Evolutionary conservation across 2,113 vertebrate species (phyloP).

Genomic region (Elephas maximus): DNA sequence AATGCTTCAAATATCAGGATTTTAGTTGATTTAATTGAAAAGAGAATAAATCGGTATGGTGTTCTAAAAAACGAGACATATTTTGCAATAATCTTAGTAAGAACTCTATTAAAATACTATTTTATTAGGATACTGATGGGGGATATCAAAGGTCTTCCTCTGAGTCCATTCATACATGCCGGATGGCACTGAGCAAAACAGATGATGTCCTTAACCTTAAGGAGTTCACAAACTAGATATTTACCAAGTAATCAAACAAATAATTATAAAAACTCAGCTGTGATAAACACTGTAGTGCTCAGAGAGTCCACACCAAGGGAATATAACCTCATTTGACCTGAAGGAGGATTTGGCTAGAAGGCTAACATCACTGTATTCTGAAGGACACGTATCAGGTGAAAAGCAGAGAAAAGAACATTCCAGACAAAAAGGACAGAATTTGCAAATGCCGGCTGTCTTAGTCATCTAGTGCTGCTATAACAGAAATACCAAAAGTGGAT

Average conservation of each 20-base stretch:
- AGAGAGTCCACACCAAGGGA: conserved; percentile 32
- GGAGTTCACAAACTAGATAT: conserved; percentile 57
- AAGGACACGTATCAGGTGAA: conserved; percentile 19
- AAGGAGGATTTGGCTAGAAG: conserved; percentile 37
- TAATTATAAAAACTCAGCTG: conserved; percentile 58
- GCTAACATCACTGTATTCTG: conserved; percentile 23
- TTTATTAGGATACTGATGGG: conserved; percentile 36
- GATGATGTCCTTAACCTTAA: conserved; percentile 32
- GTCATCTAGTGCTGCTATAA: too few relatives aligned
- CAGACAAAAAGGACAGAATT: background rate
- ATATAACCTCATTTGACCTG: conserved; percentile 57
- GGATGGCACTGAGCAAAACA: conserved; percentile 11
- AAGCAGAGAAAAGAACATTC: background rate
- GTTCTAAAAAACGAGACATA: conserved; percentile 11
- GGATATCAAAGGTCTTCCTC: conserved; percentile 42
- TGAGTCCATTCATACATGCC: conserved; percentile 11
- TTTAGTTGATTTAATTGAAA: conserved; percentile 61
- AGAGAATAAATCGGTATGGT: background rate
- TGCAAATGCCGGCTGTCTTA: background rate
- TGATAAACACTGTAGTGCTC: conserved; percentile 38
- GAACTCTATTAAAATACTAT: conserved; percentile 53
- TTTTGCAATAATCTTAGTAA: conserved; percentile 60
- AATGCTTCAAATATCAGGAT: background rate
- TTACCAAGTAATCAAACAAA: conserved; percentile 66
- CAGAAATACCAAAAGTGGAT: too few relatives aligned